Conservation (phyloP, 2,797 vertebrate genomes). For the Oreochromis mossambicus region DNA sequence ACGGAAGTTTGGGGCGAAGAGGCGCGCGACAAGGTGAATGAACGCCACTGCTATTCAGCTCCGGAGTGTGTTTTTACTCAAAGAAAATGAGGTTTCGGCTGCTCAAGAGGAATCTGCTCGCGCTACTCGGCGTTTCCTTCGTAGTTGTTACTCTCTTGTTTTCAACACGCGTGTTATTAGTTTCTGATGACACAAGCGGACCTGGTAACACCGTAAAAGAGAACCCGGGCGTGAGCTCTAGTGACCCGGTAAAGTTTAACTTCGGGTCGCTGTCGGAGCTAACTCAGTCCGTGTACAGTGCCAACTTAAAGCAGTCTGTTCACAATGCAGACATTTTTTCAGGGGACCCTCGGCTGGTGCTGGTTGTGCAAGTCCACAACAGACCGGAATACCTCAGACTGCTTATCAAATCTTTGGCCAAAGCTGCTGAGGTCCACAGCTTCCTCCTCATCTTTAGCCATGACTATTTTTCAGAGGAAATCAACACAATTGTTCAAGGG, state of each 20-base stretch:
- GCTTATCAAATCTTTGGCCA: constrained; percentile 73
- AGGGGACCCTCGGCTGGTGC: constrained; percentile 67
- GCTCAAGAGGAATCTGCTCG: constrained; percentile 62
- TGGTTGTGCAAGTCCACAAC: constrained; percentile 80
- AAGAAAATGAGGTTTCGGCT: constrained; percentile 75
- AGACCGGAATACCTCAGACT: constrained; percentile 75
- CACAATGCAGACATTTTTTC: constrained; percentile 68
- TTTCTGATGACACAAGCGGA: not conserved
- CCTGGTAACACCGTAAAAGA: fast-evolving
- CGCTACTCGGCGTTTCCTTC: constrained; percentile 45
- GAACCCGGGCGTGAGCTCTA: not conserved
- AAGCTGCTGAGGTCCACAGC: constrained; percentile 61
- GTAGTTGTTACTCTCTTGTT: constrained; percentile 55
- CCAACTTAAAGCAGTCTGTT: constrained; percentile 70
- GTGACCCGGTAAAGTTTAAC: constrained; percentile 40
- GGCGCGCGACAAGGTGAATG: constrained; percentile 26
- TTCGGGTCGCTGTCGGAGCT: constrained; percentile 48
- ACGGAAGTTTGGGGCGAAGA: not conserved
- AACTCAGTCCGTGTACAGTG: constrained; percentile 62
- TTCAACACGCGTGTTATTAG: constrained; percentile 38
- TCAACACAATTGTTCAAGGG: constrained; percentile 63
- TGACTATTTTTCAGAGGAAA: constrained; percentile 76
- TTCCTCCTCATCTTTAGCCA: constrained; percentile 80
- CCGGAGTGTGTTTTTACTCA: not conserved
- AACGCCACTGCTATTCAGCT: not conserved